Evolutionary conservation across 1,140 invertebrate genomes (phyloP).

Genomic region (Zophobas atratus): DNA sequence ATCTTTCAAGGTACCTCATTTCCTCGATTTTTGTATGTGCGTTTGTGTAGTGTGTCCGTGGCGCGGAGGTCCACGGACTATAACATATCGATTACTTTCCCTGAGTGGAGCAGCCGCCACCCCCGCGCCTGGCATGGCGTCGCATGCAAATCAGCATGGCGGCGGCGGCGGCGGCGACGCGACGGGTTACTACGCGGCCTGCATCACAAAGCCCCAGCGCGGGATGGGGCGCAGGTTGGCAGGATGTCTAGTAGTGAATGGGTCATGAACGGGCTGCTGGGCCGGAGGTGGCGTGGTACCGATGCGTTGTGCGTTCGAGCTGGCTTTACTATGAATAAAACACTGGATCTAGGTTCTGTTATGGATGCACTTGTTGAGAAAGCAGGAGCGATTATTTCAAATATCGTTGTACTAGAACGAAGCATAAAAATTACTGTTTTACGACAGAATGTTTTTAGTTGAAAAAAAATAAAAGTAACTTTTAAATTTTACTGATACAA

Average conservation of each 20-base stretch:
- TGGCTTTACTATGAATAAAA: no score
- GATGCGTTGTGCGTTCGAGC: background rate
- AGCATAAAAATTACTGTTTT: no score
- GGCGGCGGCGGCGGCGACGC: slow-evolving; percentile 64
- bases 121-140: slow-evolving; percentile 66
- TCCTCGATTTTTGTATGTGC: slow-evolving; percentile 3
- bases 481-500: no score
- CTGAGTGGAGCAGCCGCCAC: slow-evolving; percentile 61
- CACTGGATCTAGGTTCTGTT: no score
- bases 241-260: slow-evolving; percentile 43
- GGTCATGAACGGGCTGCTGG: background rate
- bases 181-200: slow-evolving; percentile 57
- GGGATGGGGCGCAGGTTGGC: slow-evolving; percentile 32
- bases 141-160: slow-evolving; percentile 69
- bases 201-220: slow-evolving; percentile 48
- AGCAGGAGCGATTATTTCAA: no score
- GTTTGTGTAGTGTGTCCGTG: slow-evolving; percentile 35
- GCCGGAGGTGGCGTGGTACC: background rate
- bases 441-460: no score
- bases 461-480: no score
- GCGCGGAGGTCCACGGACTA: slow-evolving; percentile 59
- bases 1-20: background rate
- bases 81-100: slow-evolving; percentile 76
- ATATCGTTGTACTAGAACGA: no score
- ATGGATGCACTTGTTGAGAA: no score